Conservation (phyloP, 2,113 vertebrate species). For the Erinaceus europaeus region DNA sequence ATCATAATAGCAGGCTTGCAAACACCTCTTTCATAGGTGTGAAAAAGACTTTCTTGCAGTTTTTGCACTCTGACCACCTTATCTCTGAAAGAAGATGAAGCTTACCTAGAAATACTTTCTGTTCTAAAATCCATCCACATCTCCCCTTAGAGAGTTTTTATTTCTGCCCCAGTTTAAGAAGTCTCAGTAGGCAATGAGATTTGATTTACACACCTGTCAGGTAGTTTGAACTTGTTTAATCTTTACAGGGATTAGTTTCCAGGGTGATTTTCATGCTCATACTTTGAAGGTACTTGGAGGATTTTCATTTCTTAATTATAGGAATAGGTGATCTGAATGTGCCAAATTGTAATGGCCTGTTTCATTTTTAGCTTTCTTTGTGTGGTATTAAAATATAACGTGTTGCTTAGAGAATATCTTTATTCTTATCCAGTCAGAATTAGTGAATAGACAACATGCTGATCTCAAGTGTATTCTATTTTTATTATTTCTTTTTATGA, state of each 20-base stretch:
- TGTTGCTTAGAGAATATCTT: slow-evolving; percentile 17
- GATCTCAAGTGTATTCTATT: background rate
- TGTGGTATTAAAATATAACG: slow-evolving; percentile 3
- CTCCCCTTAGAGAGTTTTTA: background rate
- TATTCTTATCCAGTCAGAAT: background rate
- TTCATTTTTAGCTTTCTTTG: slow-evolving; percentile 11
- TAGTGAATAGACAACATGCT: background rate
- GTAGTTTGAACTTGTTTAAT: slow-evolving; percentile 20
- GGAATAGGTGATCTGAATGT: background rate
- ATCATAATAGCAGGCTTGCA: background rate
- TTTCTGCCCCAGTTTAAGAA: background rate
- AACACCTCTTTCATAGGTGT: background rate
- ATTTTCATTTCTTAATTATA: slow-evolving; percentile 13
- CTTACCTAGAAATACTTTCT: background rate
- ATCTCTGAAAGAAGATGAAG: no score
- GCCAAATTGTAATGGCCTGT: background rate
- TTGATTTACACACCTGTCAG: background rate
- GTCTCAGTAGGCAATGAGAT: background rate
- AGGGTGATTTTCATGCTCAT: background rate
- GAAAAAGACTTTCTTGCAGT: background rate
- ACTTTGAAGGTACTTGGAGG: background rate
- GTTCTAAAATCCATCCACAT: background rate
- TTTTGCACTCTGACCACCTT: background rate
- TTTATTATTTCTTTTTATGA: slow-evolving; percentile 12
- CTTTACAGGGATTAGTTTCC: background rate